Evolutionary conservation across 2,888 invertebrate genomes (phyloP).

Genomic region (Helleia helle): DNA sequence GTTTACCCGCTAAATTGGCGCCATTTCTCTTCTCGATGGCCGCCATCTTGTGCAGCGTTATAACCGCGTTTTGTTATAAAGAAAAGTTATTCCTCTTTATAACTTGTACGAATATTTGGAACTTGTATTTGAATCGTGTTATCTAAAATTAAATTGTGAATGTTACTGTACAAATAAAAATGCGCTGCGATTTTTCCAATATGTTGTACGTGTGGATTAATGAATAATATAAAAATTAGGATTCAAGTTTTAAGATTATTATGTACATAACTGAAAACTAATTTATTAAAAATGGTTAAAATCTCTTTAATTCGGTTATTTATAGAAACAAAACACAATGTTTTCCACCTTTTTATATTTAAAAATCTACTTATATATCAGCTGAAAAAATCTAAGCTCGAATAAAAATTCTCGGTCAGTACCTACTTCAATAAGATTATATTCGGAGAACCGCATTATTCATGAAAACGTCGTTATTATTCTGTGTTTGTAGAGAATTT

Average conservation of each 20-base stretch:
- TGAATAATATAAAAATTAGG: no score
- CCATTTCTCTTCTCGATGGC: constrained; percentile 58
- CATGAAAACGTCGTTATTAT: constrained; percentile 6
- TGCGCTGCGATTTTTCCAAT: no score
- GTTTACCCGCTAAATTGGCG: constrained; percentile 64
- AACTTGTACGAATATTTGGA: no score
- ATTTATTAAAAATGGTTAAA: no score
- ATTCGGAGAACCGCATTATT: constrained; percentile 4
- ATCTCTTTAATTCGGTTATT: no score
- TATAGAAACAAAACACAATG: no score
- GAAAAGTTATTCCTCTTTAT: neutral
- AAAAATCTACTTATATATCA: neutral
- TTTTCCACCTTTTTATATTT: neutral
- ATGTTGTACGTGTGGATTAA: no score
- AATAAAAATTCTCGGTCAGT: constrained; percentile 9
- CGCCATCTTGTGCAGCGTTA: constrained; percentile 38
- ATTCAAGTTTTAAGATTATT: no score
- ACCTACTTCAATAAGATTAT: constrained; percentile 5
- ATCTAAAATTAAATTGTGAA: no score
- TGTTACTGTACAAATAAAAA: no score
- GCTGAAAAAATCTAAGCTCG: constrained; percentile 3
- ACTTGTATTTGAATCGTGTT: no score
- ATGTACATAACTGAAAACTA: no score
- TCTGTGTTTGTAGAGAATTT: constrained; percentile 7
- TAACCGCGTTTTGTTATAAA: neutral